Evolutionary conservation across 2,113 vertebrate genomes (phyloP).

Genomic region (Phylloscopus trochiloides): DNA sequence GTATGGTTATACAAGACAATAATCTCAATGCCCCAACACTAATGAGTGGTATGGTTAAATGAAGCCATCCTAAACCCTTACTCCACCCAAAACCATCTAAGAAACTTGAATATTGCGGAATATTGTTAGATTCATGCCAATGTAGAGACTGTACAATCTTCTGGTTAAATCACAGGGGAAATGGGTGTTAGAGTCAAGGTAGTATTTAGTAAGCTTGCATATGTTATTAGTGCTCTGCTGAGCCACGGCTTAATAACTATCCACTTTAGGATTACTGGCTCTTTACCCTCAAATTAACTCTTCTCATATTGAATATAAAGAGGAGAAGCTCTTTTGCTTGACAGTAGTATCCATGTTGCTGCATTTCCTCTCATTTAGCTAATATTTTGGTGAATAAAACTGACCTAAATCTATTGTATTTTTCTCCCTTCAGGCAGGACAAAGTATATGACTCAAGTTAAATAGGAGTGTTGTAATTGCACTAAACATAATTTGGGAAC

Average conservation of each 20-base stretch:
- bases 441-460: background rate
- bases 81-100: background rate
- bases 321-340: background rate
- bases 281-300: conserved; percentile 10
- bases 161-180: background rate
- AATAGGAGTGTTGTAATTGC: background rate
- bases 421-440: background rate
- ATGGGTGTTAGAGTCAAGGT: background rate
- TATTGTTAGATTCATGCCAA: background rate
- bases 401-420: background rate
- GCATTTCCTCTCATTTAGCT: background rate
- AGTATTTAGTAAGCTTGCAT: background rate
- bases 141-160: background rate
- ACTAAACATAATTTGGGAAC: background rate
- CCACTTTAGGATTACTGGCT: background rate
- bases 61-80: background rate
- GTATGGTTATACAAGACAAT: background rate
- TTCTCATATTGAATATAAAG: background rate
- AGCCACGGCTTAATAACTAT: background rate
- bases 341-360: background rate
- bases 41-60: background rate
- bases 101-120: background rate
- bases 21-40: background rate
- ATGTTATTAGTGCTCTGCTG: background rate
- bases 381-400: background rate